Evolutionary conservation across 2,113 vertebrate genomes (phyloP), one percentile per base, ranked within the genome.

Genomic region (Dasyornis broadbenti): DNA sequence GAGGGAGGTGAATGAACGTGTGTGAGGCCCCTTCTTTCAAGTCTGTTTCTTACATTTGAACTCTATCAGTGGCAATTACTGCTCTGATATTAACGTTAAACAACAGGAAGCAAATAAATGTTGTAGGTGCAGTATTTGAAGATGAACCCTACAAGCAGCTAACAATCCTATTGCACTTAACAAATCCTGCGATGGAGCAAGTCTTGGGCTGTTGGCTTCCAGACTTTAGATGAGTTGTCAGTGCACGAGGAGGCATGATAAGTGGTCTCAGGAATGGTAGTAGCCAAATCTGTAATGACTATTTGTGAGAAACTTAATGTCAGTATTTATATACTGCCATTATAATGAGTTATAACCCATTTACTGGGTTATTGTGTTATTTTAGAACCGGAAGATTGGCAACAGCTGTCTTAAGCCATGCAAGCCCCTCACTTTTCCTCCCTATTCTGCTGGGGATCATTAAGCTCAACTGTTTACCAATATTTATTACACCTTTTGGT

Each of bases 371-470:
- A 2, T 28, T 66, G 27, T 68, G 13, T 69, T 77, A 6, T 39
- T 72, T 70, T 68, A 53, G 49, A n/a, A 40, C 13, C 10, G 71
- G 52, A n/a, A 39, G 44, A 22, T 64, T 91, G 56, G 42, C 20
- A 78, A 65, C 50, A 31, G 13, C 30, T 56, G 0, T 56, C 13
- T 39, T 30, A 56, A 60, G 30, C 39, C 3, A 1, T 60, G 24
- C 22, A 33, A 68, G 8, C 7, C 31, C 16, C 15, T 91, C 7
- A 3, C 39, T 75, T 69, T 39, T 19, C 14, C 10, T 72, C 6
- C 4, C 2, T 0, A 1, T 59, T 90, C 30, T 53, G 16, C 28
- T 12, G n/a, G 60, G 39, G 71, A 78, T 2, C 14, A 2, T 21
- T 27, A 50, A 45, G 33, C 52, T 64, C 15, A 31, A 2, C 35